A percentile compares a stretch with the other conserved stretches of the same genome.
Conservation (phyloP, 2,797 vertebrate species). For the Cryptoblepharus egeriae region DNA sequence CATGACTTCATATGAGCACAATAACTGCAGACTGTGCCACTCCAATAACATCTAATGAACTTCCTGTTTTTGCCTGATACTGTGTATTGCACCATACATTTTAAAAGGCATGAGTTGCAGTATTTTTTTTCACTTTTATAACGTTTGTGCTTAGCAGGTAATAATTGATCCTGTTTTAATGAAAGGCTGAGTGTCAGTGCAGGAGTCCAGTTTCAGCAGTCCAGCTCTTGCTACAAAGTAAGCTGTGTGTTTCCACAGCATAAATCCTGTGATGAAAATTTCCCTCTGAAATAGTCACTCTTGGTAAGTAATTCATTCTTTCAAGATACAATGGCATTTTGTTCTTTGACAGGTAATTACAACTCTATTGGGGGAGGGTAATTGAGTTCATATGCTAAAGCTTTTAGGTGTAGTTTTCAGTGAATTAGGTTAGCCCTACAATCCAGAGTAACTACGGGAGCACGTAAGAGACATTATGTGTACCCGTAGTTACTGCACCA, state of each 20-base stretch:
- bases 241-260: constrained; percentile 58
- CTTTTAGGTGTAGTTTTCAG: constrained; percentile 47
- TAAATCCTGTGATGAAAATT: constrained; percentile 62
- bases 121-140: background rate
- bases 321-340: constrained; percentile 54
- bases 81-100: constrained; percentile 12
- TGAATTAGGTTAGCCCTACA: constrained; percentile 43
- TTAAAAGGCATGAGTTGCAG: background rate
- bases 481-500: no score
- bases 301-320: constrained; percentile 63
- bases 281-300: constrained; percentile 57
- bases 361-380: constrained; percentile 24
- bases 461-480: no score
- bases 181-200: constrained; percentile 55
- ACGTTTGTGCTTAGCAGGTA: background rate
- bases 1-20: constrained; percentile 25
- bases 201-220: constrained; percentile 52
- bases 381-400: constrained; percentile 24
- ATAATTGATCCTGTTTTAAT: constrained; percentile 29
- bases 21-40: constrained; percentile 11
- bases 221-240: constrained; percentile 49
- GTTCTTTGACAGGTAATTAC: constrained; percentile 55
- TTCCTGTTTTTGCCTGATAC: constrained; percentile 24
- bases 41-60: constrained; percentile 20
- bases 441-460: no score